Conservation (phyloP, 2,888 invertebrate genomes). For the Phyllotreta striolata region DNA sequence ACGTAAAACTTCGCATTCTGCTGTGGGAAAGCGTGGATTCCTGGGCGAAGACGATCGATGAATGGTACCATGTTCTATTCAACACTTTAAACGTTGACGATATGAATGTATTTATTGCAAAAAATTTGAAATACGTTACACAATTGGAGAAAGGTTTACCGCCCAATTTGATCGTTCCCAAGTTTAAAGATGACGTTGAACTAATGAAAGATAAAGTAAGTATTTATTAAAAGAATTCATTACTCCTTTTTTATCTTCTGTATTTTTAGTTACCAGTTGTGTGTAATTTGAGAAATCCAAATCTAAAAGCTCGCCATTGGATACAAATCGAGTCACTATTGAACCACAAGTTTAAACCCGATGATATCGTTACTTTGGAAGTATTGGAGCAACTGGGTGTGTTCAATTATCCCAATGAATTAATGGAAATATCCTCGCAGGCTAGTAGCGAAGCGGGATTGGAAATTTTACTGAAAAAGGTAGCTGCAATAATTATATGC, state of each 20-base stretch:
- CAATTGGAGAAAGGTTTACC: slow-evolving; percentile 88
- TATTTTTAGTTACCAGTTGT: slow-evolving; percentile 74
- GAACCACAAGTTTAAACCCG: slow-evolving; percentile 75
- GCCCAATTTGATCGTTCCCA: slow-evolving; percentile 78
- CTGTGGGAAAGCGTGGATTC: slow-evolving; percentile 81
- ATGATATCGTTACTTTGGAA: slow-evolving; percentile 71
- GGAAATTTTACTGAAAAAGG: slow-evolving; percentile 81
- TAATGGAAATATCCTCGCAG: slow-evolving; percentile 87
- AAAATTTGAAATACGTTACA: slow-evolving; percentile 74
- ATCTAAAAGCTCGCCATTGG: slow-evolving; percentile 83
- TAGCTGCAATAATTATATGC: slow-evolving; percentile 46
- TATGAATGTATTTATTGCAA: slow-evolving; percentile 71
- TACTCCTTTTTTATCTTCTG: neutral
- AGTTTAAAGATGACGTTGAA: slow-evolving; percentile 79
- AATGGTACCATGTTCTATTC: slow-evolving; percentile 74
- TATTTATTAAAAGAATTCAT: no score
- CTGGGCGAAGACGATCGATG: slow-evolving; percentile 73
- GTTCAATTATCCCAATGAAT: slow-evolving; percentile 74
- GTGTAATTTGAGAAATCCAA: slow-evolving; percentile 80
- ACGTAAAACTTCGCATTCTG: slow-evolving; percentile 80
- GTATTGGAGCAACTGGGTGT: slow-evolving; percentile 76
- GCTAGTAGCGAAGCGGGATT: slow-evolving; percentile 88
- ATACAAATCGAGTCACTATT: slow-evolving; percentile 78
- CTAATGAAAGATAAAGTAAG: slow-evolving; percentile 38
- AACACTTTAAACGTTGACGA: slow-evolving; percentile 76